Base-by-base conservation (phyloP, 1,140 invertebrate species). In the Phymastichus coffea region DNA sequence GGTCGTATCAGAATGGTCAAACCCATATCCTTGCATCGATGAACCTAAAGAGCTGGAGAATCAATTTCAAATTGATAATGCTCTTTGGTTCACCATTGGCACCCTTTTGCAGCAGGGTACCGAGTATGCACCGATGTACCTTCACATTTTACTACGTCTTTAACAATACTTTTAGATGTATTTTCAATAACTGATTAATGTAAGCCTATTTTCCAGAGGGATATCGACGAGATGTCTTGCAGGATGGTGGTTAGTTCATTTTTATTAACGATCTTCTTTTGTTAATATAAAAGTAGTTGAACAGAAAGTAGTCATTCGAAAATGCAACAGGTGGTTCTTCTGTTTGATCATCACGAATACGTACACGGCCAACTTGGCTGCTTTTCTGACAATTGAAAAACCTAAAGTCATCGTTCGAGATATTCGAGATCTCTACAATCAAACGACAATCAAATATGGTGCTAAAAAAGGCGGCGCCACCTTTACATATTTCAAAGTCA, bases 281-380 rank as follows among this genome's bases (percentile, higher is more conserved):
- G n/a, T n/a, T n/a, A n/a, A n/a, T n/a, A n/a, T n/a, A n/a, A n/a
- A n/a, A n/a, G n/a, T n/a, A n/a, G n/a, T n/a, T n/a, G n/a, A n/a
- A n/a, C n/a, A n/a, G n/a, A n/a, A n/a, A n/a, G n/a, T n/a, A n/a
- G n/a, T n/a, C n/a, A n/a, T n/a, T n/a, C n/a, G n/a, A n/a, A n/a
- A n/a, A n/a, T n/a, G n/a, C n/a, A n/a, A n/a, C n/a, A n/a, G n/a
- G n/a, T n/a, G 91, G 90, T 89, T 95, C 70, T 97, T 96, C 74
- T 93, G n/a, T n/a, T n/a, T n/a, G n/a, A n/a, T n/a, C n/a, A n/a
- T n/a, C n/a, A n/a, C n/a, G n/a, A n/a, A n/a, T 35, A 94, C 92
- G 0, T 97, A 97, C 79, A 96, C 94, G 0, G 95, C 94, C 19
- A 97, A 97, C 80, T 83, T 97, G 59, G 95, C 95, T 56, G 94